Evolutionary conservation across 1,140 invertebrate species (phyloP).

Genomic region (Apis dorsata): DNA sequence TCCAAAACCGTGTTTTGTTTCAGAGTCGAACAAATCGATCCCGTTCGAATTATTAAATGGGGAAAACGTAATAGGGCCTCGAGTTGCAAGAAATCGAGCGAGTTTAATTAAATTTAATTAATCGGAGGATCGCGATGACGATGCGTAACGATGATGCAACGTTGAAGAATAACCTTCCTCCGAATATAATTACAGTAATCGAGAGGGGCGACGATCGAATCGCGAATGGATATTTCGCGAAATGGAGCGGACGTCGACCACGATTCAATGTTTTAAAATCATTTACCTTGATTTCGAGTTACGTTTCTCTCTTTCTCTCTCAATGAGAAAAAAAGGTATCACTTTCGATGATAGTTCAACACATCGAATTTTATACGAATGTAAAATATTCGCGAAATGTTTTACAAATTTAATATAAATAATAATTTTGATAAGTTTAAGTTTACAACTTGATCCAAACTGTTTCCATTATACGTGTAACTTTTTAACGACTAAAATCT

Average conservation of each 20-base stretch:
- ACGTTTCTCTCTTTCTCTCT: too few relatives aligned
- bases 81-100: conserved; percentile 40
- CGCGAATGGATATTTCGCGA: background rate
- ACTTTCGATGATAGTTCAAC: too few relatives aligned
- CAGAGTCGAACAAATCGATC: background rate
- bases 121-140: background rate
- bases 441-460: too few relatives aligned
- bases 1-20: too few relatives aligned
- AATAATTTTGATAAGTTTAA: too few relatives aligned
- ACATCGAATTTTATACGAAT: too few relatives aligned
- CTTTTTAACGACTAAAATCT: too few relatives aligned
- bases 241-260: background rate
- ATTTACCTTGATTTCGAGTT: background rate
- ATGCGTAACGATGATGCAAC: conserved; percentile 23
- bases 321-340: background rate
- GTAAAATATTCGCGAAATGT: background rate
- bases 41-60: conserved; percentile 29
- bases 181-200: conserved; percentile 41
- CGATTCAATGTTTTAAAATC: background rate
- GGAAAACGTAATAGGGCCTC: background rate
- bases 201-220: background rate
- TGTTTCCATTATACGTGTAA: too few relatives aligned
- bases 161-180: conserved; percentile 24
- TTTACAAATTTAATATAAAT: too few relatives aligned
- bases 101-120: conserved; percentile 48